Evolutionary conservation across 2,888 invertebrate species (phyloP).

Genomic region (Netelia virgata): DNA sequence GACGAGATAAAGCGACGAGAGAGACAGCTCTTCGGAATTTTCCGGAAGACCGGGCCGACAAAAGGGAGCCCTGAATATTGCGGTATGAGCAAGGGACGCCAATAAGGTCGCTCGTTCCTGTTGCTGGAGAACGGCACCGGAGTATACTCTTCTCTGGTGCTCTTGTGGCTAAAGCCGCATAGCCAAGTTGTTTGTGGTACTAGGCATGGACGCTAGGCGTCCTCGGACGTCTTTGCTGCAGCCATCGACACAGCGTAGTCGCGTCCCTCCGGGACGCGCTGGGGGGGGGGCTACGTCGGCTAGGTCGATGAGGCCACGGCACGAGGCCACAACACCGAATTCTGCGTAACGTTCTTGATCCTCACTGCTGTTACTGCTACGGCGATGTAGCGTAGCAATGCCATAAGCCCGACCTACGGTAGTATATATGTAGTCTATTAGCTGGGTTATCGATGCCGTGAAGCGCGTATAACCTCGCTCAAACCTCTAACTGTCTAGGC

Average conservation of each 20-base stretch:
- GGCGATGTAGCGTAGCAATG: not conserved
- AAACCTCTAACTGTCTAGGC: too few relatives aligned
- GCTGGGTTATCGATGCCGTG: too few relatives aligned
- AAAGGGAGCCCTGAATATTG: slow-evolving; percentile 61
- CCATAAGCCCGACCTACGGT: slow-evolving; percentile 50
- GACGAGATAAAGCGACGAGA: slow-evolving; percentile 4
- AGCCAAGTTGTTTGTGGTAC: slow-evolving; percentile 48
- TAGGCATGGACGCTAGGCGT: slow-evolving; percentile 63
- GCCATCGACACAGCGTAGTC: slow-evolving; percentile 42
- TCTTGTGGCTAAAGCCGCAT: slow-evolving; percentile 32
- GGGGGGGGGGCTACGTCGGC: too few relatives aligned
- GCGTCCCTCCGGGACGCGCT: slow-evolving; percentile 74
- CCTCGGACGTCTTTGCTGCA: slow-evolving; percentile 68
- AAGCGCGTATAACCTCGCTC: too few relatives aligned
- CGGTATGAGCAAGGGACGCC: slow-evolving; percentile 36
- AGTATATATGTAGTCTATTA: not conserved
- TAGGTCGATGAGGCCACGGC: slow-evolving; percentile 82
- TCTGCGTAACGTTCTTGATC: slow-evolving; percentile 81
- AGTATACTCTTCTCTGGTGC: slow-evolving; percentile 69
- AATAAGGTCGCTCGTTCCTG: slow-evolving; percentile 68
- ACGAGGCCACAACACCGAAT: slow-evolving; percentile 73
- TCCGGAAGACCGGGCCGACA: slow-evolving; percentile 63
- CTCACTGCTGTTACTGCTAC: slow-evolving; percentile 63
- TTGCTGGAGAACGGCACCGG: slow-evolving; percentile 73
- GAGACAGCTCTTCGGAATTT: slow-evolving; percentile 59